A percentile compares a stretch with the other conserved stretches of the same genome.
phyloP scores from a whole-genome alignment of 1,140 invertebrate species.

The Dreissena rostriformis region DNA sequence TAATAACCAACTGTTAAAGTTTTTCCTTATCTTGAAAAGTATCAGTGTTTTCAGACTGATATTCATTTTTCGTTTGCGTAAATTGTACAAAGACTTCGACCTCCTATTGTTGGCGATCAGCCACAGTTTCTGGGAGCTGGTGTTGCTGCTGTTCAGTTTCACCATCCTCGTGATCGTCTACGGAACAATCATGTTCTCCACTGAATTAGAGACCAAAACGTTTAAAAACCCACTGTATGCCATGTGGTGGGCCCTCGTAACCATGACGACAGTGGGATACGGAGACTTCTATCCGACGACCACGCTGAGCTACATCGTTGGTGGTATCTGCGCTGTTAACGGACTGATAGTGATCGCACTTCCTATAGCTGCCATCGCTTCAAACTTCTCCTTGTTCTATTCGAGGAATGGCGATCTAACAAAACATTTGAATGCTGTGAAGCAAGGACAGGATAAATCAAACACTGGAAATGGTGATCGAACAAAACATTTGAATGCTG shows the following conservation, averaged over 20 bases:
- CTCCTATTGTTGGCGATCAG: conserved; percentile 61
- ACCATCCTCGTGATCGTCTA: conserved; percentile 99
- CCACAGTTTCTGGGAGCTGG: conserved; percentile 97
- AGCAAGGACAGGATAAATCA: not conserved
- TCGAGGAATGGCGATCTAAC: conserved; percentile 7
- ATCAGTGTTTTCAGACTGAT: conserved; percentile 11
- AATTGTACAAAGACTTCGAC: conserved; percentile 37
- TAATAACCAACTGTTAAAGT: conserved; percentile 51
- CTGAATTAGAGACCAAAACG: conserved; percentile 53
- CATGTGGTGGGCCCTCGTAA: conserved; percentile 94
- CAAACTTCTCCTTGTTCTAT: conserved; percentile 92
- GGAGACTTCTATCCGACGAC: conserved; percentile 90
- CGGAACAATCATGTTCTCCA: conserved; percentile 90
- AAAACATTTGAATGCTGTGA: not conserved
- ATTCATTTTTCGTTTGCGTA: conserved; percentile 13
- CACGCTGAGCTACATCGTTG: conserved; percentile 74
- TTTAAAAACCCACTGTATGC: conserved; percentile 93
- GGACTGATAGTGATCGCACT: conserved; percentile 99
- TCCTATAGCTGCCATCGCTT: conserved; percentile 89
- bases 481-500: no score
- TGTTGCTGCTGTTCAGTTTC: conserved; percentile 98
- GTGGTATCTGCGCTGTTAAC: conserved; percentile 93
- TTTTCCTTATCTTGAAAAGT: conserved; percentile 28
- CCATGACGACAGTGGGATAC: conserved; percentile 99
- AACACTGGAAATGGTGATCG: not conserved